phyloP scores from a whole-genome alignment of 2,888 invertebrate genomes.

The Nyleta sp. region DNA sequence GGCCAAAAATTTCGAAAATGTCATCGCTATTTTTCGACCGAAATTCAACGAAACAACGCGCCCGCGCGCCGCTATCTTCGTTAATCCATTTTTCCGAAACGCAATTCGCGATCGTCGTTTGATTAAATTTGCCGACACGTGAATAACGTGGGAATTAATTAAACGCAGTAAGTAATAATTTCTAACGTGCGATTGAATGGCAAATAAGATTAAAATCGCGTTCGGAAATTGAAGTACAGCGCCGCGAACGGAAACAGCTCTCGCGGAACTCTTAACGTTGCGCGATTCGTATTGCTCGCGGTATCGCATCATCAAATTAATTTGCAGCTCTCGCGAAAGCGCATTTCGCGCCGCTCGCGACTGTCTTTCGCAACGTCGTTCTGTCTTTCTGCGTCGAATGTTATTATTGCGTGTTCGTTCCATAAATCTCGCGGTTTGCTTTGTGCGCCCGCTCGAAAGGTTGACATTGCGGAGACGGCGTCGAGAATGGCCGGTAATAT shows the following conservation, averaged over 20 bases:
- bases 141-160: conserved; percentile 1
- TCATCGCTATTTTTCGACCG: too few relatives aligned
- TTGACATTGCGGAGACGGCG: conserved; percentile 39
- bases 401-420: conserved; percentile 57
- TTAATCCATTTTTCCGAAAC: too few relatives aligned
- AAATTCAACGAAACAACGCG: too few relatives aligned
- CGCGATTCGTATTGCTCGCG: conserved; percentile 1
- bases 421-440: conserved; percentile 61
- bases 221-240: conserved; percentile 4
- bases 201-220: conserved; percentile 14
- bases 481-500: conserved; percentile 43
- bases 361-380: conserved; percentile 35
- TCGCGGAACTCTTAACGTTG: neutral
- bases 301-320: conserved; percentile 47
- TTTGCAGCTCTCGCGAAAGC: conserved; percentile 30
- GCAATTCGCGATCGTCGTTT: too few relatives aligned
- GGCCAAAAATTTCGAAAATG: too few relatives aligned
- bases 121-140: too few relatives aligned
- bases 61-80: too few relatives aligned
- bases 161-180: neutral
- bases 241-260: neutral
- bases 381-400: conserved; percentile 47
- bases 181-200: neutral
- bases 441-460: conserved; percentile 39
- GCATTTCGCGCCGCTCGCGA: conserved; percentile 4